A percentile compares a stretch with the other conserved stretches of the same genome.
Evolutionary conservation across 1,140 invertebrate genomes (phyloP).

Genomic region (Colletes gigas): DNA sequence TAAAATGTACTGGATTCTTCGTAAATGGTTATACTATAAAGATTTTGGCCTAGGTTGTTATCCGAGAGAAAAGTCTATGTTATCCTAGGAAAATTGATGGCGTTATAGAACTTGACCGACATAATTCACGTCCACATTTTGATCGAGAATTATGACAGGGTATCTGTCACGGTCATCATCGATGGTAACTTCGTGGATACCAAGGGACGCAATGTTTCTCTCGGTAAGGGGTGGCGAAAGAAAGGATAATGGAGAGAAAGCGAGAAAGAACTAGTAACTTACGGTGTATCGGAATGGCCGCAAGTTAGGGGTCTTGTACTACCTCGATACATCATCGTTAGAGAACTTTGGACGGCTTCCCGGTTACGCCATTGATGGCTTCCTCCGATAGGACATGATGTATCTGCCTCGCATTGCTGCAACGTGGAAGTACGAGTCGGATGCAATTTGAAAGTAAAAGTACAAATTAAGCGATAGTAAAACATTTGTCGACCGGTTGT

Average conservation of each 20-base stretch:
- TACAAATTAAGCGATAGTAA: conserved; percentile 33
- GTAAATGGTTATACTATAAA: background rate
- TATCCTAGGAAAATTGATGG: background rate
- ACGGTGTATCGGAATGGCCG: conserved; percentile 63
- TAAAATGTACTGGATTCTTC: background rate
- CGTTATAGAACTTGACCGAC: background rate
- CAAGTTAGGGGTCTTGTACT: conserved; percentile 59
- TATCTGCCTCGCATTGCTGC: conserved; percentile 60
- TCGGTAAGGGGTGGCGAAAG: conserved; percentile 42
- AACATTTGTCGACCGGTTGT: conserved; percentile 32
- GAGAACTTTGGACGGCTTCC: conserved; percentile 67
- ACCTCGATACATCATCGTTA: conserved; percentile 70
- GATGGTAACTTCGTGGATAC: conserved; percentile 57
- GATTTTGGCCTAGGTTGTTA: no score
- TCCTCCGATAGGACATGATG: conserved; percentile 64
- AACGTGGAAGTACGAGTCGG: conserved; percentile 44
- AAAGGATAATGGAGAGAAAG: conserved; percentile 46
- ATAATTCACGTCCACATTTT: conserved; percentile 34
- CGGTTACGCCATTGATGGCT: conserved; percentile 64
- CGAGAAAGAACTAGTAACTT: conserved; percentile 55
- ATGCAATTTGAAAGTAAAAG: conserved; percentile 64
- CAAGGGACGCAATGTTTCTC: conserved; percentile 50
- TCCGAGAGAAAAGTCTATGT: no score
- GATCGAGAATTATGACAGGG: conserved; percentile 56
- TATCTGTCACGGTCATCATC: conserved; percentile 65